phyloP scores from a whole-genome alignment of 2,113 vertebrate genomes.

The Melozone crissalis region DNA sequence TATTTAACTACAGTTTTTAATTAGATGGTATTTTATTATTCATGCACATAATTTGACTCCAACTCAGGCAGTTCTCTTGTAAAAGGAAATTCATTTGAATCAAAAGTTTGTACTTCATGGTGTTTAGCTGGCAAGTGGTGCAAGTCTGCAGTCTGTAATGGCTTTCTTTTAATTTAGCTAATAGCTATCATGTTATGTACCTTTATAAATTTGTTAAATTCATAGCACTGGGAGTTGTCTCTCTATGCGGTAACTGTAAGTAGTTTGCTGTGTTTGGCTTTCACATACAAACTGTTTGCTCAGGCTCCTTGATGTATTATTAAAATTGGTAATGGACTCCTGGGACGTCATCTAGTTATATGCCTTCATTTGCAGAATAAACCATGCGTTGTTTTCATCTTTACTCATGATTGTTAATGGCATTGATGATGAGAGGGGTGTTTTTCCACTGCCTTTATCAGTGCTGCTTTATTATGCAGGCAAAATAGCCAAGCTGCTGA shows the following conservation, averaged over 20 bases:
- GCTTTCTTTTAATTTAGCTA: slow-evolving; percentile 98
- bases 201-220: slow-evolving; percentile 97
- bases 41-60: slow-evolving; percentile 99
- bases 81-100: slow-evolving; percentile 78
- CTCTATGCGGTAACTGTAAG: slow-evolving; percentile 87
- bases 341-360: slow-evolving; percentile 98
- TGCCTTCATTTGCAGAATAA: slow-evolving; percentile 99
- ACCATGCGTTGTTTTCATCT: slow-evolving; percentile 99
- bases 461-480: slow-evolving; percentile 93
- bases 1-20: slow-evolving; percentile 99
- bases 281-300: slow-evolving; percentile 94
- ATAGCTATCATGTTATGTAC: slow-evolving; percentile 99
- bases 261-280: slow-evolving; percentile 93
- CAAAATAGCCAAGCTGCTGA: slow-evolving; percentile 97
- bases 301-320: slow-evolving; percentile 99
- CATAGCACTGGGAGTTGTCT: slow-evolving; percentile 94
- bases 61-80: slow-evolving; percentile 83
- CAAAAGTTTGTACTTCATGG: slow-evolving; percentile 78
- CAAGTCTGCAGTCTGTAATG: slow-evolving; percentile 84
- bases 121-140: slow-evolving; percentile 81
- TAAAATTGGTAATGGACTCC: slow-evolving; percentile 99
- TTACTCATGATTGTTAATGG: slow-evolving; percentile 99
- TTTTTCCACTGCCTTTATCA: slow-evolving; percentile 89
- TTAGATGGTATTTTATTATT: slow-evolving; percentile 99
- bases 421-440: slow-evolving; percentile 95